A percentile compares a stretch with the other conserved stretches of the same genome.
These are phyloP conservation scores for Zophobas morio DNA, from an alignment of 1,140 invertebrate genomes.

Conservation along the genomic window DNA sequence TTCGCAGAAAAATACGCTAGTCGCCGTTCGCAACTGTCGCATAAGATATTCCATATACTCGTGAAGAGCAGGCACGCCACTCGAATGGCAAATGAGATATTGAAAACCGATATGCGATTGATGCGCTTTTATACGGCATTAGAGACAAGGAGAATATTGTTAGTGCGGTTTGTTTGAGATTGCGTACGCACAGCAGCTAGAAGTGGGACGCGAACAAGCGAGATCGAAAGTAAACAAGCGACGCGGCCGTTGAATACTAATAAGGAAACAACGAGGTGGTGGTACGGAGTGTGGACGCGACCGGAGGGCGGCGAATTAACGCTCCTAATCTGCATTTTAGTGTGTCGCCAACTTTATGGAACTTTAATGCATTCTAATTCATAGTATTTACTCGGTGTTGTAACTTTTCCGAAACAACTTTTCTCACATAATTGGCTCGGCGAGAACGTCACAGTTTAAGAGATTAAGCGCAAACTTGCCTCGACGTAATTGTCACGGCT, in stretches of 20 bases:
- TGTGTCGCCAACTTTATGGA: slow-evolving; percentile 49
- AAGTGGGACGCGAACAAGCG: slow-evolving; percentile 40
- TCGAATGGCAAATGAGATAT: slow-evolving; percentile 32
- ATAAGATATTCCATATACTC: slow-evolving; percentile 1
- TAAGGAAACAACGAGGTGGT: slow-evolving; percentile 26
- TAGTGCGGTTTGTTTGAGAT: slow-evolving; percentile 44
- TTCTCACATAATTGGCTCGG: slow-evolving; percentile 42
- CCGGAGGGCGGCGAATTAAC: slow-evolving; percentile 45
- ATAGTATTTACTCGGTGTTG: slow-evolving; percentile 47
- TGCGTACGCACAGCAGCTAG: slow-evolving; percentile 33
- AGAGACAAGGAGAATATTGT: slow-evolving; percentile 28
- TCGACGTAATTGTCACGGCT: slow-evolving; percentile 20
- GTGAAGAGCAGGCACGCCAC: background rate
- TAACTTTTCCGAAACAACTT: slow-evolving; percentile 46
- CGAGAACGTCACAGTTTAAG: slow-evolving; percentile 36
- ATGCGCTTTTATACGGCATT: slow-evolving; percentile 35
- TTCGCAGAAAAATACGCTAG: background rate
- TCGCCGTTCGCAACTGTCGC: background rate
- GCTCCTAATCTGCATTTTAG: slow-evolving; percentile 49
- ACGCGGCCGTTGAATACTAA: slow-evolving; percentile 47
- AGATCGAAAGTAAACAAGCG: slow-evolving; percentile 51
- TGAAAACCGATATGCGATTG: slow-evolving; percentile 37
- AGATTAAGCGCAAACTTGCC: slow-evolving; percentile 30
- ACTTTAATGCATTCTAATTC: slow-evolving; percentile 51
- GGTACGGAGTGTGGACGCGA: background rate